These are phyloP conservation scores for Chlorodrepanis virens DNA, from an alignment of 2,113 vertebrate species.

Conservation along the genomic window DNA sequence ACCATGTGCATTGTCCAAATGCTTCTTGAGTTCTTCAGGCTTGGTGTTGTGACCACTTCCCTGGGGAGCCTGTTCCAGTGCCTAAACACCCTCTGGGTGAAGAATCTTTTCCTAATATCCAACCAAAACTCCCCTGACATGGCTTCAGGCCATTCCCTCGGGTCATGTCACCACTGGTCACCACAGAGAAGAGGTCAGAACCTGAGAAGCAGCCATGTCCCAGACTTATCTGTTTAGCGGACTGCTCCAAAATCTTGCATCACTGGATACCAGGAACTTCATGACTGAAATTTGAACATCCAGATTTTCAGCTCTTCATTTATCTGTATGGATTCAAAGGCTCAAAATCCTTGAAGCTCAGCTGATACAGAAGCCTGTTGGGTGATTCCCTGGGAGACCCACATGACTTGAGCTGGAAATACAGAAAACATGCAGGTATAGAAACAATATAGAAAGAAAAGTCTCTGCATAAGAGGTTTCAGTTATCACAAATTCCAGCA, in stretches of 20 bases:
- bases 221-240: not conserved
- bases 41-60: not conserved
- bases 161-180: not conserved
- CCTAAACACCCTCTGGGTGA: not conserved
- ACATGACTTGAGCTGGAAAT: not conserved
- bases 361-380: not conserved
- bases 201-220: not conserved
- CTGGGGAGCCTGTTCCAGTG: not conserved
- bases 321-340: not conserved
- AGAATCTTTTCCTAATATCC: not conserved
- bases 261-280: not conserved
- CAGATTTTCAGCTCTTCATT: not conserved
- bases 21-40: not conserved
- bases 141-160: not conserved
- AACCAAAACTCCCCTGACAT: not conserved
- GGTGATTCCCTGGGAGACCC: not conserved
- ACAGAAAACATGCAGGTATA: not conserved
- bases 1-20: not conserved
- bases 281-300: not conserved
- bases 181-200: not conserved
- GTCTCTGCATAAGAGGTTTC: not conserved
- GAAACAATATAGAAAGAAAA: not conserved
- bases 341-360: not conserved
- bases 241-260: not conserved
- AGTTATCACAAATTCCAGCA: not conserved